Conservation (phyloP, 2,888 invertebrate species). For the Spodoptera picta region DNA sequence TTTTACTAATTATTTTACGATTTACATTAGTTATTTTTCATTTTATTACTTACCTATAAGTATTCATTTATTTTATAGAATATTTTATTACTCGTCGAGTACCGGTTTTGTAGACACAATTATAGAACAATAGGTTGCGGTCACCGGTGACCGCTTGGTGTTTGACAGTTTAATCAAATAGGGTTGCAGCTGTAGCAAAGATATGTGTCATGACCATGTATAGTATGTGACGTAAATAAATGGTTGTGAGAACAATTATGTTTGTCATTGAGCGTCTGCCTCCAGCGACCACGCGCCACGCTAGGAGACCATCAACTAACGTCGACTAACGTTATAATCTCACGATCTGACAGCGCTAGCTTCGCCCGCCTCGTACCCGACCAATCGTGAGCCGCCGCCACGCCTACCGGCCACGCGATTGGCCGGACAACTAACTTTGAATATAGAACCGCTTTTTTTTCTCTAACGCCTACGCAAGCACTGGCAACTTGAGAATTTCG, state of each 20-base stretch:
- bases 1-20: not conserved
- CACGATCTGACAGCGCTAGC: constrained; percentile 70
- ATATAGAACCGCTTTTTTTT: constrained; percentile 87
- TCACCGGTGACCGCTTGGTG: too few relatives aligned
- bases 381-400: constrained; percentile 80
- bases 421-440: constrained; percentile 82
- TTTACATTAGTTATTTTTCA: not conserved
- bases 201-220: too few relatives aligned
- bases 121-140: too few relatives aligned
- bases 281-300: constrained; percentile 34
- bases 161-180: too few relatives aligned
- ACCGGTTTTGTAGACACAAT: too few relatives aligned
- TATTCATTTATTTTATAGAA: too few relatives aligned
- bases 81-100: too few relatives aligned
- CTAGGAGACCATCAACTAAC: constrained; percentile 60
- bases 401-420: constrained; percentile 85
- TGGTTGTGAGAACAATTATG: not conserved
- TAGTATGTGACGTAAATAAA: too few relatives aligned
- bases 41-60: too few relatives aligned
- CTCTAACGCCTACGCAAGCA: constrained; percentile 86
- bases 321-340: constrained; percentile 78
- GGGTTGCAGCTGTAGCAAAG: too few relatives aligned
- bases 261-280: not conserved
- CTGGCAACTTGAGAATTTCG: constrained; percentile 61
- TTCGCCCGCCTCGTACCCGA: constrained; percentile 62